Evolutionary conservation across 2,113 vertebrate species (phyloP), one percentile per base, ranked within the genome.

Genomic region (Gymnobelideus leadbeateri): DNA sequence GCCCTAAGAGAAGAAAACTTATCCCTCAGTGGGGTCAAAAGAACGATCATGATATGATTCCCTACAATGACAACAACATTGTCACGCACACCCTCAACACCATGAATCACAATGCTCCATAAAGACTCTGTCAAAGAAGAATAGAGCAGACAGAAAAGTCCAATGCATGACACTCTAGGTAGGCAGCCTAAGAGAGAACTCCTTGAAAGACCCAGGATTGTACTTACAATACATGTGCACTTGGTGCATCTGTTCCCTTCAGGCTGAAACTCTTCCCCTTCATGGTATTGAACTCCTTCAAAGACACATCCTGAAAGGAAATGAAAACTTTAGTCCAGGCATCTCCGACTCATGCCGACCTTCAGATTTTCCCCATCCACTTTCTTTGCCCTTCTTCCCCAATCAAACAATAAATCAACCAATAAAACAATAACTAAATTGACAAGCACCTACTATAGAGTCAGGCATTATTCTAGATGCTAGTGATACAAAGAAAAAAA

Each of bases 151-250:
- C 3, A n/a, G 2, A 8, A 52, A 47, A n/a, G 54, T 14, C 11
- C 12, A 2, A 46, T 28, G 90, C 89, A 1, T 19, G 46, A 9
- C 8, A 55, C 28, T 0, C 11, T 1, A 47, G 54, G 9, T 16
- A 37, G 0, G 16, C 19, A 89, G 23, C 26, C 47, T 51, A 8
- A 37, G 0, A 31, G 94, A 61, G 49, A 92, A 47, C 24, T 31
- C 50, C 92, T 0, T 12, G 47, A 1, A n/a, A 43, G 16, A 28
- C 0, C 49, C 55, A 55, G 5, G 3, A 21, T 25, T 97, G 97
- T 98, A 99, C 99, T 99, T 98, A 99, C 99, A 93, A 99, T 98
- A 98, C 99, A 99, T 95, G 98, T 99, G 95, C 99, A 99, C 97
- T 98, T 99, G 98, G 99, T 99, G 96, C 99, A 99, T 93, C 99